phyloP scores from a whole-genome alignment of 2,797 vertebrate genomes.

The Rhinichthys osculus region DNA sequence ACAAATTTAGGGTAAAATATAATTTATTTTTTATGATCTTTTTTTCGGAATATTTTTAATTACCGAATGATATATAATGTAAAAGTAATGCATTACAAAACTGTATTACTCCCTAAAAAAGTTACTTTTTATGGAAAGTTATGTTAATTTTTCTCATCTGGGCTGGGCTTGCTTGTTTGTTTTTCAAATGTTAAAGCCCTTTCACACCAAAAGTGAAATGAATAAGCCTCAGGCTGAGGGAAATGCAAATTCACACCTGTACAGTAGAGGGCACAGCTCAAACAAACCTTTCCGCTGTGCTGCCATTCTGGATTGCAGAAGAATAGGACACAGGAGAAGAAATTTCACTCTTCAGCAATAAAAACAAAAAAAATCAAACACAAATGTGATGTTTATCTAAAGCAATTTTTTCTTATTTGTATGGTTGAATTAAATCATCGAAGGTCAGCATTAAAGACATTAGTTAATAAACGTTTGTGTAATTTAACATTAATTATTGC shows the following conservation, averaged over 20 bases:
- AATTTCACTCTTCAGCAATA: background rate
- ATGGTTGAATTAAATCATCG: background rate
- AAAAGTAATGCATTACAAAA: background rate
- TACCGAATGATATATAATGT: background rate
- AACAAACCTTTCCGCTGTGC: background rate
- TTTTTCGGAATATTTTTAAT: background rate
- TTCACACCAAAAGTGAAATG: background rate
- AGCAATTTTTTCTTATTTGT: background rate
- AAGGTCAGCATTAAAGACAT: background rate
- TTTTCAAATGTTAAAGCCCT: background rate
- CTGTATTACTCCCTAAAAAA: background rate
- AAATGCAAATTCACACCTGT: constrained; percentile 1
- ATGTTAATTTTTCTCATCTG: background rate
- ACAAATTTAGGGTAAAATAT: background rate
- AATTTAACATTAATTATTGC: background rate
- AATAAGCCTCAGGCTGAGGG: background rate
- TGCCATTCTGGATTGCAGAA: constrained; percentile 2
- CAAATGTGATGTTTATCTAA: background rate
- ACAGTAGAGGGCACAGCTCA: background rate
- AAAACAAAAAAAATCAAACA: background rate
- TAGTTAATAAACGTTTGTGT: background rate
- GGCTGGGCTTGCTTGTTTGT: background rate
- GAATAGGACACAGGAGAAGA: constrained; percentile 1
- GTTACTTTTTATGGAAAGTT: background rate
- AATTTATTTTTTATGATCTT: background rate